Evolutionary conservation across 1,140 invertebrate genomes (phyloP).

Genomic region (Parapsyche elsis): DNA sequence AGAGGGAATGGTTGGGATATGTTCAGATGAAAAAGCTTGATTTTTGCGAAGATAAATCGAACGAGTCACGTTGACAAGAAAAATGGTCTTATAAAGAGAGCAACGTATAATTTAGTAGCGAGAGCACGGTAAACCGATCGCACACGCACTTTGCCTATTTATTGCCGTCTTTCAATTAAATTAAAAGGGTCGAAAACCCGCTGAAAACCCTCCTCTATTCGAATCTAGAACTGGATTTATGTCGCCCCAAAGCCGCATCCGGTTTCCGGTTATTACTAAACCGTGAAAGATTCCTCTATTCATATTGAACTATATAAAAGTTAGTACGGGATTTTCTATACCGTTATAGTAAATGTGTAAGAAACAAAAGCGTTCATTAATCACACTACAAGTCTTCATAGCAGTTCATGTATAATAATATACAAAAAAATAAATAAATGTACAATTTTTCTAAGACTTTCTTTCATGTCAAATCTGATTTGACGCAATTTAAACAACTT

Average conservation of each 20-base stretch:
- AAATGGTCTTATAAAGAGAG: not conserved
- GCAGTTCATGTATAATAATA: no score
- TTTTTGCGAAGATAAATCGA: constrained; percentile 20
- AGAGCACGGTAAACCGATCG: not conserved
- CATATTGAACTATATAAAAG: no score
- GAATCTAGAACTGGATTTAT: not conserved
- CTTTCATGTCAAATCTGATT: no score
- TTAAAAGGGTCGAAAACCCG: constrained; percentile 12
- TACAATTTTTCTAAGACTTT: not conserved
- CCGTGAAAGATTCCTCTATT: not conserved
- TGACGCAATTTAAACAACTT: not conserved
- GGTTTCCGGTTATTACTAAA: not conserved
- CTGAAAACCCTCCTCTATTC: not conserved
- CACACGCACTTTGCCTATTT: not conserved
- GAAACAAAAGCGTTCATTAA: no score
- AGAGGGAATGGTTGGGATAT: not conserved
- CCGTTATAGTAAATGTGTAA: no score
- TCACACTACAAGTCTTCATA: no score
- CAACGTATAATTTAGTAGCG: not conserved
- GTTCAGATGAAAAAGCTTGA: not conserved
- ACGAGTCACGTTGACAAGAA: not conserved
- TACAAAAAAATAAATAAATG: not conserved
- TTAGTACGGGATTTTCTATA: no score
- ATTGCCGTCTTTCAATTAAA: constrained; percentile 13
- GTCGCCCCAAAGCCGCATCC: not conserved